Evolutionary conservation across 2,113 vertebrate species (phyloP).

Genomic region (Arenaria interpres): DNA sequence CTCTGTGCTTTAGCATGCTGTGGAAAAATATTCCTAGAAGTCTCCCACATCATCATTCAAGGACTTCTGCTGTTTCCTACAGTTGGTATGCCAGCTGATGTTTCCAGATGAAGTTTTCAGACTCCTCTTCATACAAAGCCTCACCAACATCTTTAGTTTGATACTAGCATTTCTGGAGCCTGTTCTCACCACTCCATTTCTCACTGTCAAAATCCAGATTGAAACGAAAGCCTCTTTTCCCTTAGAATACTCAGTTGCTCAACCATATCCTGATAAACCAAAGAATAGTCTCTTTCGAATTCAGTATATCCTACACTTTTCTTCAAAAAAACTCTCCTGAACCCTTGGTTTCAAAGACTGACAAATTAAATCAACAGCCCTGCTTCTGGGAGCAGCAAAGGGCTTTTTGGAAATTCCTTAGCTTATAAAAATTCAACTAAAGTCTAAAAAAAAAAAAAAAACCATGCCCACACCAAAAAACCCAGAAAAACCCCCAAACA

Average conservation of each 20-base stretch:
- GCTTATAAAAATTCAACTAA: not conserved
- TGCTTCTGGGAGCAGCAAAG: not conserved
- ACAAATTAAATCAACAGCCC: not conserved
- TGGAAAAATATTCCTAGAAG: not conserved
- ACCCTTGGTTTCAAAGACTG: not conserved
- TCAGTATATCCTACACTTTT: not conserved
- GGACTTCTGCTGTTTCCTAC: accelerated
- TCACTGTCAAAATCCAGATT: not conserved
- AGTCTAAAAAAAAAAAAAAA: not conserved
- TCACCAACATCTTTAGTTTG: not conserved
- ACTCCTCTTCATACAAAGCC: not conserved
- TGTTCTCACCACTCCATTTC: not conserved
- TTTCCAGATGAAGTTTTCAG: not conserved
- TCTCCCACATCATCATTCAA: not conserved
- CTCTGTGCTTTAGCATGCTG: not conserved
- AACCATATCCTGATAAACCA: not conserved
- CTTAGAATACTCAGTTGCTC: not conserved
- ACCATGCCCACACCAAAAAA: not conserved
- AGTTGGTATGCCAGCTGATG: not conserved
- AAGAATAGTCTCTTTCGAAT: not conserved
- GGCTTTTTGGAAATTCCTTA: not conserved
- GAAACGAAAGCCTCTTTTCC: not conserved
- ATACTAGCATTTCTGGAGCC: not conserved
- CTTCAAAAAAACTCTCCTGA: not conserved
- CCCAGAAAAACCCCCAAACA: no score